A percentile compares a stretch with the other conserved stretches of the same genome.
phyloP scores from a whole-genome alignment of 1,140 invertebrate genomes.

The Cherax destructor region DNA sequence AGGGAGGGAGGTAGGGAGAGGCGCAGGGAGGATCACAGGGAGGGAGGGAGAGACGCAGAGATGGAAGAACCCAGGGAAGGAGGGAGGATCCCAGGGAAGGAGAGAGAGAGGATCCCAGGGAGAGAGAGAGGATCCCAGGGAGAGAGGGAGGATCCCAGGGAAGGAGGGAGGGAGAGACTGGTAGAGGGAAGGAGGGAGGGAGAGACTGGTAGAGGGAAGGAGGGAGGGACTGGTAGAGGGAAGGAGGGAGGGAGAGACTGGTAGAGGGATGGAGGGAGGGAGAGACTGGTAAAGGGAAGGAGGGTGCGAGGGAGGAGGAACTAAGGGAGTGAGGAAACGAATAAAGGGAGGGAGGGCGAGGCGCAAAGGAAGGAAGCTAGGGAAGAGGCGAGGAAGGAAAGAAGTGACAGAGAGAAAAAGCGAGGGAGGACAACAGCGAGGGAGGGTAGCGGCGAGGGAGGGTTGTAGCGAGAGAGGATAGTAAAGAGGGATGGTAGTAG shows the following conservation, averaged over 20 bases:
- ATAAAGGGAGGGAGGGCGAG: neutral
- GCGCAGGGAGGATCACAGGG: neutral
- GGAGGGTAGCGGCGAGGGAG: neutral
- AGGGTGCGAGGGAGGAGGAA: neutral
- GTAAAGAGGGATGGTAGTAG: too few relatives aligned
- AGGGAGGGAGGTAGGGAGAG: neutral
- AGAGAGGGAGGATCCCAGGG: conserved; percentile 1
- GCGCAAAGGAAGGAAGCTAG: too few relatives aligned
- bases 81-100: neutral
- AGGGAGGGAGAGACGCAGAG: neutral
- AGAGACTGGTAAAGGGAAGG: too few relatives aligned
- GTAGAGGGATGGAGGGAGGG: conserved; percentile 18
- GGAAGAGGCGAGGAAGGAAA: neutral
- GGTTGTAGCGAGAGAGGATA: too few relatives aligned
- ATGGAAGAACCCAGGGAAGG: too few relatives aligned
- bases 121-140: neutral
- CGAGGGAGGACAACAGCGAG: neutral
- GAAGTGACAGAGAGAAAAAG: neutral
- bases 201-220: neutral
- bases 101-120: neutral
- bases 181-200: too few relatives aligned
- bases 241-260: neutral
- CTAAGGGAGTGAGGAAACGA: too few relatives aligned
- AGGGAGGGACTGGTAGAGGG: neutral
- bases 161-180: neutral